These are phyloP conservation scores for Perca flavescens DNA, from an alignment of 2,113 vertebrate genomes.

Conservation along the genomic window DNA sequence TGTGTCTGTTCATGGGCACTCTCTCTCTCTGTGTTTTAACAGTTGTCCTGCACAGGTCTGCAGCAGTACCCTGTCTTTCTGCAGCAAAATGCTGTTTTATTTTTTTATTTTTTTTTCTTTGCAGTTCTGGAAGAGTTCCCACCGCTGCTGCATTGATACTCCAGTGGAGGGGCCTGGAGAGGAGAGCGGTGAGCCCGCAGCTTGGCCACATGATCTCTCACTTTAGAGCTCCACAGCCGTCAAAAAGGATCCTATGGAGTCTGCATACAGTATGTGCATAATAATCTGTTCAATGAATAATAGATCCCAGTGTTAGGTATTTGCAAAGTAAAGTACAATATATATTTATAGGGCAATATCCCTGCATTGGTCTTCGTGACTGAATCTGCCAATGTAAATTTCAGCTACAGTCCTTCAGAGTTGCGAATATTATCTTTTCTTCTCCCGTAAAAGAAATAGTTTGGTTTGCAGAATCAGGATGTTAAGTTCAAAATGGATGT, in stretches of 20 bases:
- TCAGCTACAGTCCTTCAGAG: neutral
- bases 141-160: constrained; percentile 75
- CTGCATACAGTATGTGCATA: neutral
- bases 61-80: constrained; percentile 65
- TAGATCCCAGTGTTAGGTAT: constrained; percentile 12
- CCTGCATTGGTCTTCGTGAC: neutral
- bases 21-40: neutral
- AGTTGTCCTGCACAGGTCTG: constrained; percentile 49
- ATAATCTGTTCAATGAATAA: constrained; percentile 30
- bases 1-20: neutral
- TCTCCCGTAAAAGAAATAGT: neutral
- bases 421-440: constrained; percentile 16
- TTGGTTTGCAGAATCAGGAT: neutral
- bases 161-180: constrained; percentile 68
- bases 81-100: constrained; percentile 55
- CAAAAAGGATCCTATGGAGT: neutral
- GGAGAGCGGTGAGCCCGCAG: constrained; percentile 58
- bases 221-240: constrained; percentile 24
- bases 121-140: constrained; percentile 81
- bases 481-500: constrained; percentile 17
- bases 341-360: neutral
- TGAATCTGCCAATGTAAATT: neutral
- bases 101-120: constrained; percentile 36
- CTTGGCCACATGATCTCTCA: constrained; percentile 42
- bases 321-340: constrained; percentile 11